Evolutionary conservation across 2,888 invertebrate genomes (phyloP).

Genomic region (Thumatha senex): DNA sequence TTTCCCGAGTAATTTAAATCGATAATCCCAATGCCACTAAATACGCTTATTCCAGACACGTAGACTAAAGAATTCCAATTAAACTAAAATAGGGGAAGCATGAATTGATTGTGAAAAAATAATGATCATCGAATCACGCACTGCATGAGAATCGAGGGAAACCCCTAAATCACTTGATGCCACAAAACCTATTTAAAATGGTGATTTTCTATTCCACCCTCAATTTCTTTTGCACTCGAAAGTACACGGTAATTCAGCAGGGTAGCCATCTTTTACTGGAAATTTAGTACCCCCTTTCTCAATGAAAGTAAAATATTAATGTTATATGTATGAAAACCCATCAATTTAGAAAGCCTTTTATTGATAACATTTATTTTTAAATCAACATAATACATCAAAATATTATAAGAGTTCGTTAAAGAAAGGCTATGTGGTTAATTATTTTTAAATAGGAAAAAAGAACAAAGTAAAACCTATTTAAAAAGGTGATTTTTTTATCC

Average conservation of each 20-base stretch:
- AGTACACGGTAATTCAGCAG: slow-evolving; percentile 16
- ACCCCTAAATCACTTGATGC: slow-evolving; percentile 79
- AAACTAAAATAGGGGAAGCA: slow-evolving; percentile 42
- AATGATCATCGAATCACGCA: slow-evolving; percentile 66
- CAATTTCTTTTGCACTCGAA: slow-evolving; percentile 25
- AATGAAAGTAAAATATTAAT: too few species aligned
- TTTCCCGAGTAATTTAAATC: too few species aligned
- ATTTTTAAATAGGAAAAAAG: too few species aligned
- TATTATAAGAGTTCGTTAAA: too few species aligned
- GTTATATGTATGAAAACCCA: too few species aligned
- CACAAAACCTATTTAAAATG: slow-evolving; percentile 75
- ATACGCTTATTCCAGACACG: slow-evolving; percentile 56
- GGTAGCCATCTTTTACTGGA: neutral
- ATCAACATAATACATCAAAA: too few species aligned
- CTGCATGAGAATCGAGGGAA: slow-evolving; percentile 66
- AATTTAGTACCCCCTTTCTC: too few species aligned
- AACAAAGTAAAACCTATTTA: too few species aligned
- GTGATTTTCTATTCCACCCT: slow-evolving; percentile 73
- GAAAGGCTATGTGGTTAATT: too few species aligned
- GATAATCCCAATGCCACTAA: neutral
- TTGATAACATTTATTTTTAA: too few species aligned
- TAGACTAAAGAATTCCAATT: slow-evolving; percentile 71
- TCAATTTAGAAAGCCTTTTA: too few species aligned
- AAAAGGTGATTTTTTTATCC: too few species aligned
- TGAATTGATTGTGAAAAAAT: slow-evolving; percentile 78